Evolutionary conservation across 1,140 invertebrate genomes (phyloP).

Genomic region (Rhopalosiphum maidis): DNA sequence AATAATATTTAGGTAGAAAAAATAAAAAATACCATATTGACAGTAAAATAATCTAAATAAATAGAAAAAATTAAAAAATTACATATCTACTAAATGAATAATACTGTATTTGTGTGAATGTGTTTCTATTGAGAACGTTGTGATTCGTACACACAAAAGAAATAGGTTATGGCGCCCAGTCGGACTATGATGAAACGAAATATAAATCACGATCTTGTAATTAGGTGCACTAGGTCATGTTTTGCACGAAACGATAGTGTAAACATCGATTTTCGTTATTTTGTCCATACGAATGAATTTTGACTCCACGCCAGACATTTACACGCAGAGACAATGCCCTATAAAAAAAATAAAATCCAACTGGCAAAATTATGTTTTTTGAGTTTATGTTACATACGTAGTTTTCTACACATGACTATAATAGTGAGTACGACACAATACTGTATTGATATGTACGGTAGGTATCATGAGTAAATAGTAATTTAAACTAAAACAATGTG

Average conservation of each 20-base stretch:
- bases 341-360: neutral
- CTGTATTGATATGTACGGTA: neutral
- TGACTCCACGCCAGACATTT: neutral
- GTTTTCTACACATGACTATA: neutral
- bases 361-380: neutral
- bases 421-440: neutral
- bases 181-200: conserved; percentile 25
- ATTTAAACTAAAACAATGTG: conserved; percentile 8
- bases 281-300: neutral
- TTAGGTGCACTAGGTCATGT: conserved; percentile 51
- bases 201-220: conserved; percentile 49
- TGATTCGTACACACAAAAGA: conserved; percentile 4
- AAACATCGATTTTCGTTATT: conserved; percentile 29
- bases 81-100: neutral
- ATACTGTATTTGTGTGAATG: neutral
- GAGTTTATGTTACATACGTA: neutral
- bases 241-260: conserved; percentile 46
- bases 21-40: neutral
- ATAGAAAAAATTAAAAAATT: neutral
- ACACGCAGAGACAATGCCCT: neutral
- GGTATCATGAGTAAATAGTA: neutral
- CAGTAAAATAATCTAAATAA: neutral
- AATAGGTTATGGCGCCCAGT: conserved; percentile 18
- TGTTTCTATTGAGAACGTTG: neutral
- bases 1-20: neutral